Conservation (phyloP, 2,797 vertebrate species). For the Heliangelus exortis region DNA sequence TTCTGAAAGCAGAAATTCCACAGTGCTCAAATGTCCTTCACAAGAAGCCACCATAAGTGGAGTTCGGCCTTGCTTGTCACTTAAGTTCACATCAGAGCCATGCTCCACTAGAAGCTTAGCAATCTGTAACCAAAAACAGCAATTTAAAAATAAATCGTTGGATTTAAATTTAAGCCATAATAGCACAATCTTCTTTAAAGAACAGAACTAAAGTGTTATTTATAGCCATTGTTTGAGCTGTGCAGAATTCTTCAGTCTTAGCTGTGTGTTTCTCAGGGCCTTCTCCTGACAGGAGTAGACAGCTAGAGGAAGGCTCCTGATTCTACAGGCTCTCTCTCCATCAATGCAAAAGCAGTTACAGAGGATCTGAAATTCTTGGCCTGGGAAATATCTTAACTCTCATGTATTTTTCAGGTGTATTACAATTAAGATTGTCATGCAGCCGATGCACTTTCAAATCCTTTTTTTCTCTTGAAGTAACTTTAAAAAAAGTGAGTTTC, state of each 20-base stretch:
- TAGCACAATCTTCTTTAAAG: not conserved
- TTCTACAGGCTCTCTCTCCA: not conserved
- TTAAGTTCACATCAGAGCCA: constrained; percentile 91
- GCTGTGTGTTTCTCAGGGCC: not conserved
- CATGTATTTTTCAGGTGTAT: not conserved
- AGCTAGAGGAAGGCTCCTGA: not conserved
- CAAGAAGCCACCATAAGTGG: constrained; percentile 97
- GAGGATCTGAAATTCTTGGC: not conserved
- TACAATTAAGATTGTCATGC: not conserved
- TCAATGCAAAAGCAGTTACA: not conserved
- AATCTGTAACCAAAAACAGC: constrained; percentile 78
- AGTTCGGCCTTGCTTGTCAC: constrained; percentile 95
- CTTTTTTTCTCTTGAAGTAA: not conserved
- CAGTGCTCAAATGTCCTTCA: constrained; percentile 94
- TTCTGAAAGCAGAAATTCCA: constrained; percentile 94
- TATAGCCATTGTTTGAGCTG: not conserved
- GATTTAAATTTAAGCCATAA: not conserved
- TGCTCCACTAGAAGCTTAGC: constrained; percentile 88
- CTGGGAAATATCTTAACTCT: not conserved
- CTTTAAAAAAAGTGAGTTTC: not conserved
- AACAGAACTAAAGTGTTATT: not conserved
- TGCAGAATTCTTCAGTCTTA: not conserved
- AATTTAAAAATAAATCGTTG: not conserved
- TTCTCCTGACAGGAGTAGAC: not conserved
- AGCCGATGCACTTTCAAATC: fast-evolving